Percentiles rank a stretch among this genome's conserved stretches.
Conservation (phyloP, 2,888 invertebrate genomes). For the Onchidella celtica region DNA sequence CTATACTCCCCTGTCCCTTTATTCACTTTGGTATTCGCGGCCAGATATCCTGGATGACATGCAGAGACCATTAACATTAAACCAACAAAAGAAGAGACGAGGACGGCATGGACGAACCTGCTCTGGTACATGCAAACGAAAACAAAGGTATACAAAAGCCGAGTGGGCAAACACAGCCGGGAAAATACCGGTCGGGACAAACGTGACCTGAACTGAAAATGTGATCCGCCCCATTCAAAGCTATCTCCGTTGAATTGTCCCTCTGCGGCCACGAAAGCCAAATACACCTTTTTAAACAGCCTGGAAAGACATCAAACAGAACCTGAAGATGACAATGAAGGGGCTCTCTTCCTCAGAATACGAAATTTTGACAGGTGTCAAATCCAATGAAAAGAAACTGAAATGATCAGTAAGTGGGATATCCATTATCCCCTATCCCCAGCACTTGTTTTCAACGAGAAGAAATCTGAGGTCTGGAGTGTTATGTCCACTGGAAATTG, state of each 20-base stretch:
- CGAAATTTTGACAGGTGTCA: constrained; percentile 33
- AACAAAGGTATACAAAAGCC: constrained; percentile 21
- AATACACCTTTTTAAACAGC: constrained; percentile 14
- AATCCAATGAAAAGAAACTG: background rate
- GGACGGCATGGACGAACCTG: background rate
- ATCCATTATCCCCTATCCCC: background rate
- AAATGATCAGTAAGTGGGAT: background rate
- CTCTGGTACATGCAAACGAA: constrained; percentile 16
- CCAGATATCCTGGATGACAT: constrained; percentile 29
- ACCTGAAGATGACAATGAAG: background rate
- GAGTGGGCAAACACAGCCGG: background rate
- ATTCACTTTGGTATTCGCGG: too few species aligned
- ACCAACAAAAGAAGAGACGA: constrained; percentile 8
- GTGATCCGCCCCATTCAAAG: constrained; percentile 21
- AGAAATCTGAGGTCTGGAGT: too few species aligned
- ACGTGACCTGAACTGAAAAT: constrained; percentile 29
- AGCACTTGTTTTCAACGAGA: too few species aligned
- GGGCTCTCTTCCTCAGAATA: background rate
- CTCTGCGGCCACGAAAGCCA: constrained; percentile 15
- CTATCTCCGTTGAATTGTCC: constrained; percentile 17
- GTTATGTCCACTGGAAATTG: too few species aligned
- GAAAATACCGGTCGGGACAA: constrained; percentile 9
- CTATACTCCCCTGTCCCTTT: too few species aligned
- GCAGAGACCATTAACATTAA: constrained; percentile 16
- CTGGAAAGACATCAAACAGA: constrained; percentile 12